Evolutionary conservation across 2,888 invertebrate species (phyloP), one percentile per base, ranked within the genome.

Genomic region (Psylliodes chrysocephalus): DNA sequence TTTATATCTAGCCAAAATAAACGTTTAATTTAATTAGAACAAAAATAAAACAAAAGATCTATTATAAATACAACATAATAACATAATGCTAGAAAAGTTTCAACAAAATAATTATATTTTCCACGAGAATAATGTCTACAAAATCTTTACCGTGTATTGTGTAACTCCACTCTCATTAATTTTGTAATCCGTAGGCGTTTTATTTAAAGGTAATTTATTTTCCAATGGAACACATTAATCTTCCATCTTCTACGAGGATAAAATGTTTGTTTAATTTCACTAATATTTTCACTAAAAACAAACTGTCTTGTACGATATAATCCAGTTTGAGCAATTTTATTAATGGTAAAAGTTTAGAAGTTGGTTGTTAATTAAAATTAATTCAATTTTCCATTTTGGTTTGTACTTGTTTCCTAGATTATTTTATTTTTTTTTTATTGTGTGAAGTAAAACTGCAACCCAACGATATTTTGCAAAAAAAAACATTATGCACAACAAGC

Each of bases 251-350:
- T 4, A 49, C 57, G 25, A 10, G 14, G 38, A 57, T 57, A 57
- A 49, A 47, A 49, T 38, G 47, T 15, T 38, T 49, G 49, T 47
- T 57, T 15, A 38, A 49, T 57, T 57, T 38, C 57, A 57, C 49
- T 57, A 57, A 57, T 57, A 57, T 57, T 57, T 57, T 49, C 57
- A 47, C 49, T 47, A 49, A 47, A n/a, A 57, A 57, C 57, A 57
- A 57, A 57, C 47, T 57, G 49, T 49, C 47, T 49, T 38, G 38
- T 28, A 49, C 14, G 38, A 38, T 15, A 38, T 57, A 57, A 57
- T 57, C 49, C 57, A n/a, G 47, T 22, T 38, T 47, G 42, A 57
- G 38, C 49, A 57, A 57, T 57, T 47, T 57, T 57, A 57, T 57
- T 49, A 57, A 57, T 57, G 57, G 38, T 7, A 22, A 40, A 57